Conservation (phyloP, 35 echinoderm and acorn worm species). For the Ophiothrix spiculata region DNA sequence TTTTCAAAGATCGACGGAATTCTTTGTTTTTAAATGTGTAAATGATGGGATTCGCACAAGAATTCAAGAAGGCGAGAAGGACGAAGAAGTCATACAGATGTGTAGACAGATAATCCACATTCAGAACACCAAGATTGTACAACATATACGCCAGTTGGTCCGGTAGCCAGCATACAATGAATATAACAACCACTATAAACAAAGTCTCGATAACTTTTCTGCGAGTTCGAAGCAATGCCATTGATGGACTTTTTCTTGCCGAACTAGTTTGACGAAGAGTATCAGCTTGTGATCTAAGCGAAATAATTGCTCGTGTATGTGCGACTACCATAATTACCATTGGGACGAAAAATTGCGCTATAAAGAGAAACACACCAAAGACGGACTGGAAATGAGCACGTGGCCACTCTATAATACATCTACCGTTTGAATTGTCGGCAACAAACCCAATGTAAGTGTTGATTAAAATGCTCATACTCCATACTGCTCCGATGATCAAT, state of each 20-base stretch:
- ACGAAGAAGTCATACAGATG: slow-evolving; percentile 57
- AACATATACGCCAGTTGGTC: slow-evolving; percentile 57
- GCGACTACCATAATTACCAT: slow-evolving; percentile 70
- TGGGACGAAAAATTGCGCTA: slow-evolving; percentile 70
- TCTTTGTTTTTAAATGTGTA: slow-evolving; percentile 79
- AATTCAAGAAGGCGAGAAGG: slow-evolving; percentile 75
- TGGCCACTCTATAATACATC: slow-evolving; percentile 48
- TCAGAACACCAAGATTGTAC: slow-evolving; percentile 59
- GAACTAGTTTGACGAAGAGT: slow-evolving; percentile 3
- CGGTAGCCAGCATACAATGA: slow-evolving; percentile 82
- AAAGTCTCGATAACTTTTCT: slow-evolving; percentile 66
- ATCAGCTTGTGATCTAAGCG: slow-evolving; percentile 33
- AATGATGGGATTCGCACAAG: slow-evolving; percentile 90
- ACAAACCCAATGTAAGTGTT: slow-evolving; percentile 32
- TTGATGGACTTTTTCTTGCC: slow-evolving; percentile 7
- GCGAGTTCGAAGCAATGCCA: slow-evolving; percentile 35
- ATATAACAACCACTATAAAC: slow-evolving; percentile 77
- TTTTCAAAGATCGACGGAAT: slow-evolving; percentile 53
- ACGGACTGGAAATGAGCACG: slow-evolving; percentile 5
- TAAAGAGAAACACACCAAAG: slow-evolving; percentile 53
- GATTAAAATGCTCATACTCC: slow-evolving; percentile 40
- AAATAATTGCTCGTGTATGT: slow-evolving; percentile 40
- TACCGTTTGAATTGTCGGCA: background rate
- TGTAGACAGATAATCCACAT: slow-evolving; percentile 40
- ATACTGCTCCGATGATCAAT: slow-evolving; percentile 40